These are phyloP conservation scores for Sturmia bella DNA, from an alignment of 2,888 invertebrate genomes.

Conservation along the genomic window DNA sequence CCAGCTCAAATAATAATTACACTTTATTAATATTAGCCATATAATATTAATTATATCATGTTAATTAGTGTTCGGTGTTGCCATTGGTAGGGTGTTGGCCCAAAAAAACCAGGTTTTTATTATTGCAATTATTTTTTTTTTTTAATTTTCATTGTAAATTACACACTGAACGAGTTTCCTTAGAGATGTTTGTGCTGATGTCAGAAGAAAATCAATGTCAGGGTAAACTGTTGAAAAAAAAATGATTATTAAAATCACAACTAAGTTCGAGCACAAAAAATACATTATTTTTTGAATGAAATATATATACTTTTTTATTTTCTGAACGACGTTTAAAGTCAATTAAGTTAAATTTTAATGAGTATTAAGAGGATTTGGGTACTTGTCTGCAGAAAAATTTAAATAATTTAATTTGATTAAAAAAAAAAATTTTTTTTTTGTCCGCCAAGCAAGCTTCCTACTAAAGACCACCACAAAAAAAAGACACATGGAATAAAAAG, in stretches of 20 bases:
- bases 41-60: too few relatives aligned
- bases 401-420: conserved; percentile 63
- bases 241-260: conserved; percentile 34
- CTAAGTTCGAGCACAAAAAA: not conserved
- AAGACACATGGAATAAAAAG: too few relatives aligned
- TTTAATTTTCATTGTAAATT: conserved; percentile 30
- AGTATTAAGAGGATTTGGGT: conserved; percentile 20
- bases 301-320: conserved; percentile 11
- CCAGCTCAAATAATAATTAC: too few relatives aligned
- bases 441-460: conserved; percentile 11
- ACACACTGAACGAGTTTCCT: conserved; percentile 68
- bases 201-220: conserved; percentile 72
- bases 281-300: conserved; percentile 2
- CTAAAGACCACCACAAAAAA: not conserved
- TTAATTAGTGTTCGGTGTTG: too few relatives aligned
- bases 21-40: too few relatives aligned
- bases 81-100: conserved; percentile 7
- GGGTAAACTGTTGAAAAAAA: conserved; percentile 53
- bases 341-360: conserved; percentile 38
- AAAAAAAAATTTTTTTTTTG: conserved; percentile 46
- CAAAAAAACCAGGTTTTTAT: conserved; percentile 46
- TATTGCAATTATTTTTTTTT: conserved; percentile 5
- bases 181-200: conserved; percentile 69
- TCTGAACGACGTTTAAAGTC: conserved; percentile 21
- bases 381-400: conserved; percentile 42